A percentile compares a stretch with the other conserved stretches of the same genome.
Conservation (phyloP, 1,140 invertebrate species). For the Helicoverpa armigera region DNA sequence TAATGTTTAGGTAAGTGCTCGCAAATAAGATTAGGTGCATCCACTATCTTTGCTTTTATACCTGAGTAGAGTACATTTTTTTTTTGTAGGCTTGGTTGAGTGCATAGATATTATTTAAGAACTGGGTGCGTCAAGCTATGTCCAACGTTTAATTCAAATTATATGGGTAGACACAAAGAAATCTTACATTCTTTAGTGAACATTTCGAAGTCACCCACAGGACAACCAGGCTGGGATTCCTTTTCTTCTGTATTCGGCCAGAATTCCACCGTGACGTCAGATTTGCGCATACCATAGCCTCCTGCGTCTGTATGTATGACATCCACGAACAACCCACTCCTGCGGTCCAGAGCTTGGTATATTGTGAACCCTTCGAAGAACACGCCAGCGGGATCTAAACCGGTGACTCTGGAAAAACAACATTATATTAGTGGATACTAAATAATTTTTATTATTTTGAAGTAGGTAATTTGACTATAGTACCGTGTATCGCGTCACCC, state of each 20-base stretch:
- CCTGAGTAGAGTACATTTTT: too few relatives aligned
- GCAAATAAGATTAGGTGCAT: too few relatives aligned
- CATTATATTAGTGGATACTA: too few relatives aligned
- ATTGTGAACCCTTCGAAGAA: constrained; percentile 75
- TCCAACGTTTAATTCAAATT: too few relatives aligned
- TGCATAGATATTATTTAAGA: too few relatives aligned
- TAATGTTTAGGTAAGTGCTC: too few relatives aligned
- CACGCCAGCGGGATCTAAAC: constrained; percentile 85
- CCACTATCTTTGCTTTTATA: too few relatives aligned
- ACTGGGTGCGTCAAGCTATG: too few relatives aligned
- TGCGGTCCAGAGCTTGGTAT: constrained; percentile 65
- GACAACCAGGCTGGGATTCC: constrained; percentile 89
- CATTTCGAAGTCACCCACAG: constrained; percentile 65
- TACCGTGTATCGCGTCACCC: too few relatives aligned
- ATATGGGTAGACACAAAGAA: neutral
- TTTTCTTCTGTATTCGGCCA: constrained; percentile 88
- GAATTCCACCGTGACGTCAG: constrained; percentile 88
- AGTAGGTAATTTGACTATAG: too few relatives aligned
- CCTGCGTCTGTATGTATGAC: constrained; percentile 87
- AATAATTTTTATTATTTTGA: too few relatives aligned
- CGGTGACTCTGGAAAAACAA: constrained; percentile 75
- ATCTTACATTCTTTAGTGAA: constrained; percentile 72
- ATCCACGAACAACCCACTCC: constrained; percentile 86
- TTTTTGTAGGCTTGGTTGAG: too few relatives aligned
- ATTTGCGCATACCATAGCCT: constrained; percentile 80